These are phyloP conservation scores for Wasmannia auropunctata DNA, from an alignment of 1,140 invertebrate species.

Conservation along the genomic window DNA sequence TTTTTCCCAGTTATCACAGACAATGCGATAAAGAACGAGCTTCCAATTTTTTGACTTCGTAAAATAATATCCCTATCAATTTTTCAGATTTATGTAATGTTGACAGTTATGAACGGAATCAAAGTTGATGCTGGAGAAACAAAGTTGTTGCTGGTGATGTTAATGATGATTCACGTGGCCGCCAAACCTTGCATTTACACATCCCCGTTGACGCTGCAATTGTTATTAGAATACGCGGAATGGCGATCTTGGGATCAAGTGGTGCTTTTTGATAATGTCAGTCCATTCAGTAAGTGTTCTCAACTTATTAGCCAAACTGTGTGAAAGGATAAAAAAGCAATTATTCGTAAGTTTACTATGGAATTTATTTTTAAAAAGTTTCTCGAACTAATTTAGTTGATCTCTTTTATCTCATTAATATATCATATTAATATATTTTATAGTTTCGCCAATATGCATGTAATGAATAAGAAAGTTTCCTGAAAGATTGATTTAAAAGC, in stretches of 20 bases:
- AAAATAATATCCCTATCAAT: neutral
- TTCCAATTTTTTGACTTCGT: neutral
- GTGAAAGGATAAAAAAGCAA: neutral
- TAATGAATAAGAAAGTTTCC: neutral
- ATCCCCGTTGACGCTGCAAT: conserved; percentile 78
- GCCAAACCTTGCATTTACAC: conserved; percentile 67
- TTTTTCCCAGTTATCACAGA: neutral
- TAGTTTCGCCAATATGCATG: neutral
- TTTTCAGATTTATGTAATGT: conserved; percentile 10
- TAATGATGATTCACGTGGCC: neutral
- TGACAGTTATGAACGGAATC: neutral
- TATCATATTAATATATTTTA: neutral
- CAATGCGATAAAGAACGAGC: neutral
- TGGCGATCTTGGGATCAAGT: conserved; percentile 85
- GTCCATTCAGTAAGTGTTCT: conserved; percentile 63
- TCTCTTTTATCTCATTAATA: neutral
- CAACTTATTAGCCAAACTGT: neutral
- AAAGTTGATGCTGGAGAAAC: conserved; percentile 22
- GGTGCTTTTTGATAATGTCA: conserved; percentile 78
- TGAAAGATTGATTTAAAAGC: neutral
- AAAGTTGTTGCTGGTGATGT: conserved; percentile 27
- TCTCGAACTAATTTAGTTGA: too few relatives aligned
- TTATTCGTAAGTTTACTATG: neutral
- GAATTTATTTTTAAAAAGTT: neutral
- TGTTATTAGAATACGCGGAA: conserved; percentile 83